Evolutionary conservation across 2,113 vertebrate genomes (phyloP).

Genomic region (Oncorhynchus keta): DNA sequence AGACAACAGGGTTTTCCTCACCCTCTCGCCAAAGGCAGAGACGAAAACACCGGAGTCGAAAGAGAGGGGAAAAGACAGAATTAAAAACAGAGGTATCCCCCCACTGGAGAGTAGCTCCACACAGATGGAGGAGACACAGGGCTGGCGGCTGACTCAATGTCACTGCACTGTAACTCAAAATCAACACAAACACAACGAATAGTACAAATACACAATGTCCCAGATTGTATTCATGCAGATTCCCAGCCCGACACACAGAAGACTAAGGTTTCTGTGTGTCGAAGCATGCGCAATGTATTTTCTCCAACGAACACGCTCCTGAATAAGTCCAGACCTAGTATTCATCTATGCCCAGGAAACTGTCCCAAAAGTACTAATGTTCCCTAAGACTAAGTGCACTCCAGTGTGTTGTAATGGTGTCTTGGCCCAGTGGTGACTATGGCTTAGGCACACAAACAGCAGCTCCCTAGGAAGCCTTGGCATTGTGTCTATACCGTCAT

Average conservation of each 20-base stretch:
- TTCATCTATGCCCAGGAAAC: no score
- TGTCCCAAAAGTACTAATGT: no score
- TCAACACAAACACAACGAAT: background rate
- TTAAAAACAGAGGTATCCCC: constrained; percentile 25
- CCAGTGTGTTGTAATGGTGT: constrained; percentile 22
- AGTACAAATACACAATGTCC: constrained; percentile 10
- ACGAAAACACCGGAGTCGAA: constrained; percentile 53
- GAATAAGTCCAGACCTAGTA: background rate
- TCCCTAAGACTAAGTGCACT: constrained; percentile 29
- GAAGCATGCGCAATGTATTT: no score
- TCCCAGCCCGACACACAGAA: background rate
- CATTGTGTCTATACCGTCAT: background rate
- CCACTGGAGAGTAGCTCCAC: constrained; percentile 53
- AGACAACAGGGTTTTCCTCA: background rate
- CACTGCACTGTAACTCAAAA: background rate
- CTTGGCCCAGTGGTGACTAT: constrained; percentile 23
- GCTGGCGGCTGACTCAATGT: constrained; percentile 67
- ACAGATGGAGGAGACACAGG: constrained; percentile 54
- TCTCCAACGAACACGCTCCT: no score
- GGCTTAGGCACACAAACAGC: constrained; percentile 4
- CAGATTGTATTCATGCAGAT: background rate
- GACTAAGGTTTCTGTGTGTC: no score
- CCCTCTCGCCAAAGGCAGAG: background rate
- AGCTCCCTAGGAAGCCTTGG: background rate
- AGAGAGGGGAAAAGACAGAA: constrained; percentile 25